Conservation (phyloP, 2,888 invertebrate species). For the Synergus japonicus region DNA sequence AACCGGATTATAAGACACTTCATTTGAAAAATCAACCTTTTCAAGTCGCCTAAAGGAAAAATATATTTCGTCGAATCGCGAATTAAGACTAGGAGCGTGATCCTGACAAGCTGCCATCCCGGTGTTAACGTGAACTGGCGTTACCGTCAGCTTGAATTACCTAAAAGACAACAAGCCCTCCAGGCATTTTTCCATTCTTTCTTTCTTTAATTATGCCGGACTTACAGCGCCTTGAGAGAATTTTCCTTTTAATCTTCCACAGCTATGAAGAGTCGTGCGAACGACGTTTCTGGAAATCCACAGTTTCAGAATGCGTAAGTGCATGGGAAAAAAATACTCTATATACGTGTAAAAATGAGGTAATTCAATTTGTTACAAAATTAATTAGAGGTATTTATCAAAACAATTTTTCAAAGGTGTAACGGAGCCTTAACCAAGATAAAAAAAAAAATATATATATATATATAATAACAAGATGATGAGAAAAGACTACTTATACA, state of each 20-base stretch:
- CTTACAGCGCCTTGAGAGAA: slow-evolving; percentile 50
- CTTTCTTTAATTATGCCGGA: slow-evolving; percentile 56
- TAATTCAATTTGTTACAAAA: neutral
- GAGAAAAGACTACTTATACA: no score
- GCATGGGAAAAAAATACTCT: neutral
- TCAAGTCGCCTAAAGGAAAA: slow-evolving; percentile 53
- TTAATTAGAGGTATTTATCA: neutral
- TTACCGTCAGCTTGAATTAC: slow-evolving; percentile 72
- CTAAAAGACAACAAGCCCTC: slow-evolving; percentile 73
- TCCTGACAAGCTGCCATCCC: slow-evolving; percentile 72
- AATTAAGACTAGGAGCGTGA: slow-evolving; percentile 73
- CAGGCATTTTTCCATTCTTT: slow-evolving; percentile 68
- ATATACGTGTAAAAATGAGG: neutral
- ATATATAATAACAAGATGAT: no score
- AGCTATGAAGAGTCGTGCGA: slow-evolving; percentile 17
- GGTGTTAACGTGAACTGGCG: slow-evolving; percentile 54
- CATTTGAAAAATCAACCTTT: slow-evolving; percentile 39
- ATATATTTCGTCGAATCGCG: slow-evolving; percentile 61
- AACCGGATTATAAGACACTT: neutral
- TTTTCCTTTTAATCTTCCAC: slow-evolving; percentile 34
- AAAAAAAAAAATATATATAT: neutral
- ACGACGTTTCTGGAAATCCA: neutral
- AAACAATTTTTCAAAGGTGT: neutral
- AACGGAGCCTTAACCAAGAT: neutral
- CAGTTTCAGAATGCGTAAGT: neutral